Evolutionary conservation across 2,888 invertebrate genomes (phyloP).

Genomic region (Mesopsocus fuscifrons): DNA sequence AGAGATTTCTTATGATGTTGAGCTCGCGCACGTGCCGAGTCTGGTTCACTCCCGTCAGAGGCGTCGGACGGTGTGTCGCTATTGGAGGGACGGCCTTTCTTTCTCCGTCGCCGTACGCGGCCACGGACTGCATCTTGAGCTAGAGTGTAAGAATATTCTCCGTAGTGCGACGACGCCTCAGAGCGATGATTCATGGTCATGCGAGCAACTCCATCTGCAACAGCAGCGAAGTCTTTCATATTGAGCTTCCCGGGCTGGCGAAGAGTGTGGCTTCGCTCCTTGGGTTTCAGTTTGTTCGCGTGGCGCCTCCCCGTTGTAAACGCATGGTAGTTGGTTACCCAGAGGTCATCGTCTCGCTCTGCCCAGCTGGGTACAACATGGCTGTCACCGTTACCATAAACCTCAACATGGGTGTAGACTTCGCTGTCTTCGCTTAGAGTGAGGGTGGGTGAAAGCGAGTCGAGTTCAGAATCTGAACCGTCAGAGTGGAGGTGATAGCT

Average conservation of each 20-base stretch:
- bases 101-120: conserved; percentile 36
- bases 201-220: conserved; percentile 64
- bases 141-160: conserved; percentile 44
- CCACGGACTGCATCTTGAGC: conserved; percentile 41
- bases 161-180: conserved; percentile 44
- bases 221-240: conserved; percentile 72
- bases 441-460: conserved; percentile 26
- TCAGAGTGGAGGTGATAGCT: conserved; percentile 48
- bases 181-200: conserved; percentile 45
- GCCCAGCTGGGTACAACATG: conserved; percentile 13
- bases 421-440: conserved; percentile 49
- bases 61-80: conserved; percentile 25
- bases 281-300: conserved; percentile 41
- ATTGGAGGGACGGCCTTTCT: conserved; percentile 37
- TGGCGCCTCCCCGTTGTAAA: conserved; percentile 50
- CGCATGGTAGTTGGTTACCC: conserved; percentile 45
- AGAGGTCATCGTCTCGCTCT: conserved; percentile 20
- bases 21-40: conserved; percentile 18
- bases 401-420: conserved; percentile 41
- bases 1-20: conserved; percentile 4
- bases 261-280: conserved; percentile 43
- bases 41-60: conserved; percentile 27
- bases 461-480: conserved; percentile 30
- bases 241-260: conserved; percentile 80
- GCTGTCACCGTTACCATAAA: conserved; percentile 27